Evolutionary conservation across 1,140 invertebrate genomes (phyloP), one percentile per base, ranked within the genome.

Genomic region (Heliconius himera): DNA sequence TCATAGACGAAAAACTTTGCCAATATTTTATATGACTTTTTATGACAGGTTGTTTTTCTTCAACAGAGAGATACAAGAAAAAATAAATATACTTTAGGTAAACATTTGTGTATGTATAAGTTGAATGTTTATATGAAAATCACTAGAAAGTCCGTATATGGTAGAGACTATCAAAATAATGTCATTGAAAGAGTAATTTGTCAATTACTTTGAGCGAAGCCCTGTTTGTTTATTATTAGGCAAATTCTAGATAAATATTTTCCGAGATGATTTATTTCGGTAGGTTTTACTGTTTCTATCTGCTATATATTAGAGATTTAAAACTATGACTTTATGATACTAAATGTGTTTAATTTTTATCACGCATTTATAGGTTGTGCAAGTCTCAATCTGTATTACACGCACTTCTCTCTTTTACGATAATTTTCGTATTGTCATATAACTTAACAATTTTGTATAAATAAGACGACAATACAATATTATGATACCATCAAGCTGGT

Each of bases 11-110:
- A 66, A 29, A 72, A 38, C 33, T 72, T 72, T 41, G 70, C 70
- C 36, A 72, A 72, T 72, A 72, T 72, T 38, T 72, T 72, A 72
- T 72, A 72, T n/a, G 36, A 36, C 70, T 72, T 41, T 41, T 72
- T 41, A 72, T 72, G 70, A 72, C 60, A 66, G 60, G 60, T 66
- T 66, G 60, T 66, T 66, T 66, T 66, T 29, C 60, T 26, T 66
- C 11, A 66, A 29, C 26, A 29, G 11, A 66, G 29, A 66, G 26
- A 29, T 66, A 66, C 8, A 29, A 66, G 60, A 66, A 66, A 66
- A 29, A 6, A 66, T 66, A 66, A 66, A 66, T 66, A 66, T 66
- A 66, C 60, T 66, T 29, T 66, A 66, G 11, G 60, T 66, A 66
- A 66, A 66, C 11, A n/a, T 66, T 66, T 13, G 13, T 66, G 3